phyloP scores from a whole-genome alignment of 2,797 vertebrate genomes.

The Cirrhinus molitorella region DNA sequence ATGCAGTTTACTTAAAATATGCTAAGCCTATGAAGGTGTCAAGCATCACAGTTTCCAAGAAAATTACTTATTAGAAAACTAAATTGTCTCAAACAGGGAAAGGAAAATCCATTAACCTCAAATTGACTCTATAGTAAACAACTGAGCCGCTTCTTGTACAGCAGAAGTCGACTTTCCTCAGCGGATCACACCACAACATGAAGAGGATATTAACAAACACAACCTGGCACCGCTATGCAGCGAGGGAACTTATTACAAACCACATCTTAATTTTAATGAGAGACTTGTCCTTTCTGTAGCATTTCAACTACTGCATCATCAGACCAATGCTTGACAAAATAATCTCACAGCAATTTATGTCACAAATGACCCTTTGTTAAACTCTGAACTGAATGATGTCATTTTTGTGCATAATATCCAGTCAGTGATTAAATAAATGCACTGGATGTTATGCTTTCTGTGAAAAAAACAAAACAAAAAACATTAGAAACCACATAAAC shows the following conservation, averaged over 20 bases:
- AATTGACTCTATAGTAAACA: conserved; percentile 50
- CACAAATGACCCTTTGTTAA: background rate
- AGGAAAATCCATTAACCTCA: conserved; percentile 49
- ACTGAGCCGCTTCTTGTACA: conserved; percentile 4
- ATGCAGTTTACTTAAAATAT: conserved; percentile 17
- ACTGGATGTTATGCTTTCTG: background rate
- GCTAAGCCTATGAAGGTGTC: conserved; percentile 8
- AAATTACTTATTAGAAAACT: conserved; percentile 49
- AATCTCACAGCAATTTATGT: conserved; percentile 41
- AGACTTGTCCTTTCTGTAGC: conserved; percentile 46
- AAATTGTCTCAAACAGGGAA: conserved; percentile 35
- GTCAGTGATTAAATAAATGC: background rate
- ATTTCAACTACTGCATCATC: conserved; percentile 36
- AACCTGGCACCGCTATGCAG: conserved; percentile 22
- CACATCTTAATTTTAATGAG: conserved; percentile 56
- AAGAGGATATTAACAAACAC: conserved; percentile 44
- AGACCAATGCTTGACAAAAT: conserved; percentile 30
- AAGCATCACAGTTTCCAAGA: conserved; percentile 9
- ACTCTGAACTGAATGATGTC: background rate
- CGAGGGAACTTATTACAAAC: conserved; percentile 43
- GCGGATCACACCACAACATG: conserved; percentile 15
- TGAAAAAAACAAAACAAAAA: background rate
- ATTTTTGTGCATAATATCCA: background rate
- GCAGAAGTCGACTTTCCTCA: conserved; percentile 26
- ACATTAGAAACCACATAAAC: too few species aligned